Conservation (phyloP, 2,113 vertebrate genomes). For the Pteropus alecto region DNA sequence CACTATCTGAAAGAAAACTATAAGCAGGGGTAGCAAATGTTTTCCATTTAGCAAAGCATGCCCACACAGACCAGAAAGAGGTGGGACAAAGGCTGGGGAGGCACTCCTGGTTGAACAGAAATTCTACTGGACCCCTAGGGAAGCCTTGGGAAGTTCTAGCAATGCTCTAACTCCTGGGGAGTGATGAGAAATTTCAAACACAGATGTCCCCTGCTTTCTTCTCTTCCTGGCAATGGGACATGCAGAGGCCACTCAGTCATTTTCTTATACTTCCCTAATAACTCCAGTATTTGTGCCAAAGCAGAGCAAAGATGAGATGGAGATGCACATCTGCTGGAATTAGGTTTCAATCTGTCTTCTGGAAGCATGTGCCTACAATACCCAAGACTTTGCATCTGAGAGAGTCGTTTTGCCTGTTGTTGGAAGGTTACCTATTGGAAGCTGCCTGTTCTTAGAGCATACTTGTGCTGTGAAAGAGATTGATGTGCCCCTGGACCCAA, state of each 20-base stretch:
- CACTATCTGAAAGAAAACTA: not conserved
- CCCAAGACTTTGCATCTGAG: not conserved
- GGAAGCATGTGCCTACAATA: not conserved
- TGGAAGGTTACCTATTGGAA: not conserved
- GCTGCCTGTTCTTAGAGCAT: not conserved
- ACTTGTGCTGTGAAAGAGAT: not conserved
- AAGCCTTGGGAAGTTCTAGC: not conserved
- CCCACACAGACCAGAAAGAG: constrained; percentile 41
- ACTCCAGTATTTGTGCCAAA: not conserved
- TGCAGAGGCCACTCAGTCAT: not conserved
- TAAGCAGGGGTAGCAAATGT: not conserved
- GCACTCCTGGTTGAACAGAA: constrained; percentile 72
- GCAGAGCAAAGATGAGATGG: not conserved
- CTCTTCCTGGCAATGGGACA: not conserved
- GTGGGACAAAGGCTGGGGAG: not conserved
- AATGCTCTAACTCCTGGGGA: not conserved
- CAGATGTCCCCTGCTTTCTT: constrained; percentile 35
- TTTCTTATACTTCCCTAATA: not conserved
- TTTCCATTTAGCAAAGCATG: constrained; percentile 44
- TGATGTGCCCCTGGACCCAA: not conserved
- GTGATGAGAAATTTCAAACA: not conserved
- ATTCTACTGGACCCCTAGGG: constrained; percentile 48
- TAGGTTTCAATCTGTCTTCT: not conserved
- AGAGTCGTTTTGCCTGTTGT: not conserved
- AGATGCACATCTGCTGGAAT: not conserved